Evolutionary conservation across 2,113 vertebrate genomes (phyloP).

Genomic region (Macquaria australasica): DNA sequence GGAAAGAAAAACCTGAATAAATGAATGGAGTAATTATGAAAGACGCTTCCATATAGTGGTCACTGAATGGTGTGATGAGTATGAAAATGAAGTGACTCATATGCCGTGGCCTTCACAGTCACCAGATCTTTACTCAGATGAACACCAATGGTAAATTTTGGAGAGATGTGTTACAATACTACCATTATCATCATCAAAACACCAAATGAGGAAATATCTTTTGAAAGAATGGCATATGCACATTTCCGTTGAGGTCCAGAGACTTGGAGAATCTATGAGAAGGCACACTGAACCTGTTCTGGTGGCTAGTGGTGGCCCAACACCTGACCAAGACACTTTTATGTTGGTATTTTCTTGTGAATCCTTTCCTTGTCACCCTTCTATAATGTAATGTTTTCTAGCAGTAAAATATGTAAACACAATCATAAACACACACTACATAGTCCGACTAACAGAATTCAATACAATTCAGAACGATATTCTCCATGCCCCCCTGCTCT

Average conservation of each 20-base stretch:
- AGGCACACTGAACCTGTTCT: neutral
- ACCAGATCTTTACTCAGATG: neutral
- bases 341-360: neutral
- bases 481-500: slow-evolving; percentile 28
- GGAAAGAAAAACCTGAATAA: too few relatives aligned
- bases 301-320: neutral
- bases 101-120: neutral
- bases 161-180: neutral
- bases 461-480: neutral
- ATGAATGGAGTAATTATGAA: neutral
- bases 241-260: neutral
- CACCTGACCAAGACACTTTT: neutral
- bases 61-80: neutral
- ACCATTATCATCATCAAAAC: neutral
- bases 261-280: neutral
- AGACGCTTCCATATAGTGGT: neutral
- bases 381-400: neutral
- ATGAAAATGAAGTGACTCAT: neutral
- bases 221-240: neutral
- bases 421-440: neutral
- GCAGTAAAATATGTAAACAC: neutral
- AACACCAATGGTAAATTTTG: neutral
- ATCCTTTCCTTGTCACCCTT: neutral
- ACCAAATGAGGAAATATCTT: neutral
- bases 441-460: slow-evolving; percentile 2